These are phyloP conservation scores for Papio anubis DNA, from an alignment of 2,113 vertebrate genomes.

Conservation along the genomic window DNA sequence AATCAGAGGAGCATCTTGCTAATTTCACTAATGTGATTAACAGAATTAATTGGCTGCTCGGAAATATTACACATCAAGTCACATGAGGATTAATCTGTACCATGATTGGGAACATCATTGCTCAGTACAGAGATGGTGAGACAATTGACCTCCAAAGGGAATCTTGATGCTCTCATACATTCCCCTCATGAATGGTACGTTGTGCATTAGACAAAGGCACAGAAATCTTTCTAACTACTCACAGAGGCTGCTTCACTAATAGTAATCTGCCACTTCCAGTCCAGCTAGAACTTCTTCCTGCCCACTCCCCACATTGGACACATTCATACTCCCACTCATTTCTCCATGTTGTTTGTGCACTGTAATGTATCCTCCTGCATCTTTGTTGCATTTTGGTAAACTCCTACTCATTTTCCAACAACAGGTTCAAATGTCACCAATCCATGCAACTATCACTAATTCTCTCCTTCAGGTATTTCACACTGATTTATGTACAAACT, in stretches of 20 bases:
- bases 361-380: neutral
- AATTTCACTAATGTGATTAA: conserved; percentile 68
- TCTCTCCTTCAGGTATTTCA: neutral
- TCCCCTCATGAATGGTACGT: neutral
- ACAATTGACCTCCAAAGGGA: neutral
- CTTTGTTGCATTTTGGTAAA: neutral
- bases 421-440: neutral
- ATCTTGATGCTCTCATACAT: neutral
- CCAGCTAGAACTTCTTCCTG: neutral
- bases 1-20: conserved; percentile 67
- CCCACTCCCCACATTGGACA: fast-evolving
- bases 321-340: fast-evolving
- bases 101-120: neutral
- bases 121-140: neutral
- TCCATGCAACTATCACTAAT: neutral
- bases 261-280: neutral
- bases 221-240: neutral
- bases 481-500: neutral
- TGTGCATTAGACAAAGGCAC: neutral
- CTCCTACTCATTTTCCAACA: neutral
- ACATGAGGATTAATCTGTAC: conserved; percentile 34
- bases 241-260: neutral
- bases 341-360: fast-evolving
- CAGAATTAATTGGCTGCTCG: conserved; percentile 73
- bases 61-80: conserved; percentile 55